Percentiles rank a stretch among this genome's conserved stretches.
Conservation (phyloP, 2,888 invertebrate genomes). For the Lasioglossum figueresi region DNA sequence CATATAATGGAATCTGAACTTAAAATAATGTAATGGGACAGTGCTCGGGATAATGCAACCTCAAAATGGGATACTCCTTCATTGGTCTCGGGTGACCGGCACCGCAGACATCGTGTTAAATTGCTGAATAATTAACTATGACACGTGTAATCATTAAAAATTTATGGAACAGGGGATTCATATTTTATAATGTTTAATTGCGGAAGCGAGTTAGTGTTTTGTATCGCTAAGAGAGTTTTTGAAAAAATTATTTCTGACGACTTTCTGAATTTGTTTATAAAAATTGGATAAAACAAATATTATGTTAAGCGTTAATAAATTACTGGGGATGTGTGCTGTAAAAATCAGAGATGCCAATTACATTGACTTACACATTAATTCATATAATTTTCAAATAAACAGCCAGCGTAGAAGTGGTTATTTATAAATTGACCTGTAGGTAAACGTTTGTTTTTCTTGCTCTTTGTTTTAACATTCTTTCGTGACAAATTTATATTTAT, state of each 20-base stretch:
- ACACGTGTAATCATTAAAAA: constrained; percentile 2
- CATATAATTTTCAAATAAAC: too few relatives aligned
- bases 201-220: neutral
- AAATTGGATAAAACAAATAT: neutral
- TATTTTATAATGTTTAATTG: neutral
- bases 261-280: neutral
- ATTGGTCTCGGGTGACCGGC: neutral
- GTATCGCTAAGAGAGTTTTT: neutral
- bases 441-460: too few relatives aligned
- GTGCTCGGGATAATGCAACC: neutral
- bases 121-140: constrained; percentile 1
- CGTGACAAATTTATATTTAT: too few relatives aligned
- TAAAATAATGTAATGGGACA: neutral
- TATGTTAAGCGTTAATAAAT: neutral
- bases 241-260: neutral
- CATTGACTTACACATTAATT: too few relatives aligned
- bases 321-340: neutral
- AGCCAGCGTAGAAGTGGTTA: too few relatives aligned
- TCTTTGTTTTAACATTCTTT: too few relatives aligned
- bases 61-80: constrained; percentile 10
- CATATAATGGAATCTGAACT: neutral
- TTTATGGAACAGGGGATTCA: neutral
- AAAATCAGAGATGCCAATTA: too few relatives aligned
- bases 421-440: too few relatives aligned
- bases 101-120: constrained; percentile 3